Evolutionary conservation across 2,113 vertebrate species (phyloP).

Genomic region (Pagrus major): DNA sequence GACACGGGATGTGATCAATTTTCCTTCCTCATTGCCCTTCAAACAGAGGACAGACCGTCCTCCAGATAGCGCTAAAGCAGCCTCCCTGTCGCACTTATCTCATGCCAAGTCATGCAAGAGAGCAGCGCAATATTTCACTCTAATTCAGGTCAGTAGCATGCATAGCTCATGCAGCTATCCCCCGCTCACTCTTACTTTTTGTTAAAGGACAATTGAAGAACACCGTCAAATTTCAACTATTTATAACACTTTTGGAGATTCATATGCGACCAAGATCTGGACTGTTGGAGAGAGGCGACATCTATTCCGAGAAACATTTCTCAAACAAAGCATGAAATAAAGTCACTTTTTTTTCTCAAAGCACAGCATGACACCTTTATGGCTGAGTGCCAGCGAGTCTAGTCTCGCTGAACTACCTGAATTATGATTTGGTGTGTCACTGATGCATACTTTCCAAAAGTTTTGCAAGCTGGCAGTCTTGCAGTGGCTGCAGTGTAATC

Average conservation of each 20-base stretch:
- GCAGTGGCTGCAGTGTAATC: too few species aligned
- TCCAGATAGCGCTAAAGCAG: slow-evolving; percentile 68
- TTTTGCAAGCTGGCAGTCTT: too few species aligned
- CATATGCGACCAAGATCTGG: slow-evolving; percentile 3
- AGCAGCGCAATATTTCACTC: slow-evolving; percentile 72
- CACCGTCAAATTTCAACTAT: slow-evolving; percentile 34
- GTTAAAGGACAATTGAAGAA: slow-evolving; percentile 40
- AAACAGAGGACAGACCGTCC: slow-evolving; percentile 63
- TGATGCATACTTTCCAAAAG: too few species aligned
- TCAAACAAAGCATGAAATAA: slow-evolving; percentile 3
- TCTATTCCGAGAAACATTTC: slow-evolving; percentile 15
- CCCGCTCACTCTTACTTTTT: slow-evolving; percentile 10
- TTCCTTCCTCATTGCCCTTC: slow-evolving; percentile 68
- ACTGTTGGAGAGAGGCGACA: not conserved
- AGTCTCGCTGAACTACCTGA: not conserved
- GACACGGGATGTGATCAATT: slow-evolving; percentile 67
- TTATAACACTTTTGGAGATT: slow-evolving; percentile 43
- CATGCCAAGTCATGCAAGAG: slow-evolving; percentile 70
- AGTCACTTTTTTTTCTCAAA: not conserved
- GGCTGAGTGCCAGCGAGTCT: not conserved
- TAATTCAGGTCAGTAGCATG: slow-evolving; percentile 65
- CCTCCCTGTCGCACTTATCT: slow-evolving; percentile 68
- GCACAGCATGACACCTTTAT: not conserved
- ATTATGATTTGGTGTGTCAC: too few species aligned
- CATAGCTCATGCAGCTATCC: slow-evolving; percentile 47